Evolutionary conservation across 2,113 vertebrate species (phyloP).

Genomic region (Oryzias woworae): DNA sequence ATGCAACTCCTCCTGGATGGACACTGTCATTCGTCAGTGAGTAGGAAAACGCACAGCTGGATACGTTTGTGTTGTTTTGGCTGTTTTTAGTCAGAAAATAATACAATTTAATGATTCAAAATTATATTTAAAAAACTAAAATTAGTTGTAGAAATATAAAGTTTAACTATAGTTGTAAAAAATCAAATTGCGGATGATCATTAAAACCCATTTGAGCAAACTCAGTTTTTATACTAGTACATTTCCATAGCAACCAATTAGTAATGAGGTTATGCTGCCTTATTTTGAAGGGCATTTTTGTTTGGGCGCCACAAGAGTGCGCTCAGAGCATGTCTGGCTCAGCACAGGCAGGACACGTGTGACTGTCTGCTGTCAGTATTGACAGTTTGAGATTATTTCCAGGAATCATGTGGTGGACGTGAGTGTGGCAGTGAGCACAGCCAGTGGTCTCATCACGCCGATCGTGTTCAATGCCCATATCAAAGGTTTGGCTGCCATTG

Average conservation of each 20-base stretch:
- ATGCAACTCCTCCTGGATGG: constrained; percentile 98
- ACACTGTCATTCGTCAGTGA: constrained; percentile 97
- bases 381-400: constrained; percentile 25
- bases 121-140: too few species aligned
- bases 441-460: constrained; percentile 94
- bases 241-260: too few species aligned
- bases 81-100: too few species aligned
- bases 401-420: constrained; percentile 97
- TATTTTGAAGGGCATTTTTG: neutral
- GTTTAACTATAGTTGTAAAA: too few species aligned
- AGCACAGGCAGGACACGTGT: neutral
- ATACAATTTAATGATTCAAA: too few species aligned
- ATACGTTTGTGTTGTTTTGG: neutral
- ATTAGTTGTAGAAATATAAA: too few species aligned
- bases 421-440: constrained; percentile 92
- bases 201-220: neutral
- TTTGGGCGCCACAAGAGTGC: constrained; percentile 24
- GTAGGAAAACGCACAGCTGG: constrained; percentile 56
- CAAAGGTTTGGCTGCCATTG: constrained; percentile 90
- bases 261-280: too few species aligned
- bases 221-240: neutral
- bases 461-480: constrained; percentile 95
- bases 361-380: neutral
- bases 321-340: neutral
- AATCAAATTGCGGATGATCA: too few species aligned